Evolutionary conservation across 2,797 vertebrate species (phyloP).

Genomic region (Chrosomus eos): DNA sequence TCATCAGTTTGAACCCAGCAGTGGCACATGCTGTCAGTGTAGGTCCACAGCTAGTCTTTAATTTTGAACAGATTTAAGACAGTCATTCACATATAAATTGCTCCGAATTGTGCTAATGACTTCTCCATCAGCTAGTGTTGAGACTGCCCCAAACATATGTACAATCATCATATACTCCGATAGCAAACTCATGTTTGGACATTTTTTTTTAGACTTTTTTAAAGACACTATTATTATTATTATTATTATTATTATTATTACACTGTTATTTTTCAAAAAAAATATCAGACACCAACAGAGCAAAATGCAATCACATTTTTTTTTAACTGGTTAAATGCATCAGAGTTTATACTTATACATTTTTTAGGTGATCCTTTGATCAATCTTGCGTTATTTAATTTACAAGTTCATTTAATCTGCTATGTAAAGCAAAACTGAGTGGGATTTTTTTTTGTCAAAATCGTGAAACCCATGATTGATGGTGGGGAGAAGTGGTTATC

Average conservation of each 20-base stretch:
- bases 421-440: constrained; percentile 7
- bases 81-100: not conserved
- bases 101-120: not conserved
- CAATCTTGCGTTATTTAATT: not conserved
- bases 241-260: no score
- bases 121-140: not conserved
- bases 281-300: not conserved
- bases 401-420: not conserved
- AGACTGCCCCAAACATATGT: not conserved
- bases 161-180: not conserved
- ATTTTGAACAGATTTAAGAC: not conserved
- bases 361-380: not conserved
- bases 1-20: not conserved
- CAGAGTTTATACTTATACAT: not conserved
- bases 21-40: not conserved
- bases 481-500: constrained; percentile 45
- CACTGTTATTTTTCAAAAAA: no score
- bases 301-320: not conserved
- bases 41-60: not conserved
- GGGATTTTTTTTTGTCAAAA: not conserved
- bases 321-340: not conserved
- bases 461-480: constrained; percentile 56
- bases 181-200: no score
- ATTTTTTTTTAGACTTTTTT: no score
- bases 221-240: no score